These are phyloP conservation scores for Cremastinae sp. DNA, from an alignment of 2,888 invertebrate species.

Conservation along the genomic window DNA sequence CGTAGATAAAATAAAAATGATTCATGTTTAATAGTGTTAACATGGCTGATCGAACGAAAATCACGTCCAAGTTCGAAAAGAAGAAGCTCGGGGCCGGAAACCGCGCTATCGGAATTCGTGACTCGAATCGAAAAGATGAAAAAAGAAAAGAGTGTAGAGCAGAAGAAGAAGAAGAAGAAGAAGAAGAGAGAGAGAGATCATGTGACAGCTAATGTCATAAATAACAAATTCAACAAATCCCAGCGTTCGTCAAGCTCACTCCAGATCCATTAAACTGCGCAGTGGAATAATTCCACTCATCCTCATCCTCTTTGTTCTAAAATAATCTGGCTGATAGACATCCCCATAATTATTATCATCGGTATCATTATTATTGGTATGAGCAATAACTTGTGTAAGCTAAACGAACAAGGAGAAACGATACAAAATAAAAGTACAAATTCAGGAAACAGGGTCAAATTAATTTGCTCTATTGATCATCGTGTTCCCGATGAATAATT, in stretches of 20 bases:
- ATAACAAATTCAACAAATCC: slow-evolving; percentile 45
- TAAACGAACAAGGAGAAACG: slow-evolving; percentile 81
- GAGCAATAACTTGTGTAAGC: slow-evolving; percentile 29
- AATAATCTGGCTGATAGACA: slow-evolving; percentile 39
- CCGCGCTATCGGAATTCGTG: too few species aligned
- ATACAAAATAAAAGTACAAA: slow-evolving; percentile 69
- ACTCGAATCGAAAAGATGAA: slow-evolving; percentile 9
- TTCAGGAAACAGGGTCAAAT: slow-evolving; percentile 64
- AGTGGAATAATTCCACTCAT: slow-evolving; percentile 19
- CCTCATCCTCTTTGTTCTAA: slow-evolving; percentile 50
- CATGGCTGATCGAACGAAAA: too few species aligned
- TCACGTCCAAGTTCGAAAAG: too few species aligned
- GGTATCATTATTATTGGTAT: slow-evolving; percentile 39
- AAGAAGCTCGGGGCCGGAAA: too few species aligned
- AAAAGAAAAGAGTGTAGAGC: slow-evolving; percentile 21
- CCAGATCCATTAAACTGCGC: slow-evolving; percentile 52
- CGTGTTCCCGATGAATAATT: slow-evolving; percentile 23
- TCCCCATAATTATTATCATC: slow-evolving; percentile 32
- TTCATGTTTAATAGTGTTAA: too few species aligned
- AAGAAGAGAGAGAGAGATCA: too few species aligned
- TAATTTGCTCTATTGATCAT: slow-evolving; percentile 48
- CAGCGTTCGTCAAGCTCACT: slow-evolving; percentile 5
- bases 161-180: neutral
- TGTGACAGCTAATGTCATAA: slow-evolving; percentile 17
- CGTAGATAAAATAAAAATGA: too few species aligned